Evolutionary conservation across 2,113 vertebrate species (phyloP), one percentile per base, ranked within the genome.

Genomic region (Phalacrocorax brasilianus): DNA sequence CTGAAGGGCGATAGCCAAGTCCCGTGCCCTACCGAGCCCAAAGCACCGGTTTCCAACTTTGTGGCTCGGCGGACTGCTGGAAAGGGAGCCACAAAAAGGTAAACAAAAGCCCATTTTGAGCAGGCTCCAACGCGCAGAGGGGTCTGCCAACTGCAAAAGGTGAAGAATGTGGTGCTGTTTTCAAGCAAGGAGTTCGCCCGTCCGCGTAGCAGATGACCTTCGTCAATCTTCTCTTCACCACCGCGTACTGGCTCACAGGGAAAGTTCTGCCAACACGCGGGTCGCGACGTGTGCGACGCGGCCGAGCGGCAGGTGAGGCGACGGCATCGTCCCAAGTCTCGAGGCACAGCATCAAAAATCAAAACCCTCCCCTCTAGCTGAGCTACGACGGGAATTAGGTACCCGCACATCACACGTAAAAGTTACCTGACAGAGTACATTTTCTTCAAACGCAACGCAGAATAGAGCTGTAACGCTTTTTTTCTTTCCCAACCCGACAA

Each of bases 401-500:
- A 30, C 8, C 1, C 50, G 38, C 59, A 35, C 13, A 35, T 14
- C 75, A 17, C 73, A 40, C 49, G 44, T 13, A 52, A 58, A 96
- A 97, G 91, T 95, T 95, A 95, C 89, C 91, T 81, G 94, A 89
- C 76, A 66, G 23, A 50, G 40, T 9, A 45, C 17, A 6, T 85
- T 70, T 87, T 26, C 94, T 44, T 70, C 83, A 80, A 63, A 75
- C 44, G 2, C 30, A 81, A 81, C 7, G 0, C 23, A 55, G 65
- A 82, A 47, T 1, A n/a, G 68, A 76, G 33, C 66, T 52, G 9
- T 12, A 59, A 71, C 0, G 6, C 1, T 1, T 20, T 74, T 78
- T 70, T 44, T 32, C 35, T 45, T 45, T 38, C 38, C 38, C 53
- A 72, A n/a, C 53, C 16, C 38, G 0, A 82, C 80, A 63, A 47